Base-by-base conservation (phyloP, 2,113 vertebrate genomes). In the Pandion haliaetus region DNA sequence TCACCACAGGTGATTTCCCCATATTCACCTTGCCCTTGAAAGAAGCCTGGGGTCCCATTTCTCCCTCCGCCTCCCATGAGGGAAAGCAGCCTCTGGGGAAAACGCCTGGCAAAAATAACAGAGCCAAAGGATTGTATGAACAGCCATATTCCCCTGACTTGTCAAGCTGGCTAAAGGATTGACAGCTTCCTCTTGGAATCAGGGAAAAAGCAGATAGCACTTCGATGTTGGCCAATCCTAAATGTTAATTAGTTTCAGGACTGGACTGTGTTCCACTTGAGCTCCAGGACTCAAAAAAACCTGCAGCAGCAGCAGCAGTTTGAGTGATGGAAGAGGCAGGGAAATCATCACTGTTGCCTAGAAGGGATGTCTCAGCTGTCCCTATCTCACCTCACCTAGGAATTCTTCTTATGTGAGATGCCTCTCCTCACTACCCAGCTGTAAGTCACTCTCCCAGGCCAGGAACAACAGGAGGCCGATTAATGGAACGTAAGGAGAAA, bases 11-110 rank as follows among this genome's bases (percentile, higher is more conserved):
- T 98, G 97, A 98, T 98, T 97, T 97, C 97, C 97, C 97, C 97
- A 98, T 98, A 98, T 98, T 98, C 97, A 98, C 97, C 97, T 98
- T 98, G 97, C 97, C 97, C 97, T 98, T 98, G 97, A 98, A 97
- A 98, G 97, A 97, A 98, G 97, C 97, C 97, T 98, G 97, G 97
- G 97, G 97, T 98, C 97, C 97, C 97, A 97, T 98, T 97, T 98
- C 96, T 98, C 97, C 97, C 97, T 98, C 97, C 97, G 97, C 97
- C 97, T 98, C 97, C 97, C 97, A 98, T 98, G 97, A 98, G 97
- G 97, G 97, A 98, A 98, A 98, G 97, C 97, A 98, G 97, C 97
- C 97, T 98, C 97, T 98, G 97, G 97, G 97, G 97, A 97, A 98
- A 98, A 98, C 44, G 97, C 97, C 97, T 98, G 97, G 97, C 97